These are phyloP conservation scores for Cheilosia variabilis DNA, from an alignment of 2,888 invertebrate species.

Conservation along the genomic window DNA sequence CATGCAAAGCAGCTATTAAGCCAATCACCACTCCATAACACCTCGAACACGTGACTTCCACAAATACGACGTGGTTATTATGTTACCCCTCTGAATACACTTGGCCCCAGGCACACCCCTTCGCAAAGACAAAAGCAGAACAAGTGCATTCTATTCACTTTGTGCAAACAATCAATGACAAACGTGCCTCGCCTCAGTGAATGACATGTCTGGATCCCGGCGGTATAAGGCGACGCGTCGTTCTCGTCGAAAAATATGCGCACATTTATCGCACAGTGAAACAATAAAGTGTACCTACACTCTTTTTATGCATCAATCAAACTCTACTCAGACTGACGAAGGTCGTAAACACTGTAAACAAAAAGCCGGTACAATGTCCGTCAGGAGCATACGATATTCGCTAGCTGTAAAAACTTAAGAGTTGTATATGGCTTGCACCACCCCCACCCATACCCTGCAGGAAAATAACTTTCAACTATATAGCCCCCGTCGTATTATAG, in stretches of 20 bases:
- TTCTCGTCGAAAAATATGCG: background rate
- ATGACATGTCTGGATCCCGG: conserved; percentile 35
- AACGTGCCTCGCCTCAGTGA: conserved; percentile 44
- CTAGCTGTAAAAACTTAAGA: background rate
- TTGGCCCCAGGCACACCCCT: conserved; percentile 46
- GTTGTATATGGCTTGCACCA: background rate
- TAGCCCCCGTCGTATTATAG: background rate
- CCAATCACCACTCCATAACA: conserved; percentile 13
- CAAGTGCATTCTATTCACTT: conserved; percentile 41
- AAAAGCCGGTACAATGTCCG: background rate
- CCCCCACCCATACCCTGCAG: background rate
- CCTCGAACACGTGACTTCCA: conserved; percentile 32
- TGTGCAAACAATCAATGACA: conserved; percentile 58
- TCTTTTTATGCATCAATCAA: conserved; percentile 1
- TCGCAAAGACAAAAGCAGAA: conserved; percentile 30
- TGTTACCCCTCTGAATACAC: background rate
- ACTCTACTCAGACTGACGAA: background rate
- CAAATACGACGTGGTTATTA: background rate
- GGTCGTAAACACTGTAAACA: conserved; percentile 6
- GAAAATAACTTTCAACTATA: background rate
- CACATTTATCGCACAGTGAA: conserved; percentile 14
- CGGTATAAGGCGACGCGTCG: conserved; percentile 9
- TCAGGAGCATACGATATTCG: background rate
- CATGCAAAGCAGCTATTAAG: conserved; percentile 17
- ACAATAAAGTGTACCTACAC: conserved; percentile 5